Base-by-base conservation (phyloP, 1,140 invertebrate species). In the Procambarus virginalis region DNA sequence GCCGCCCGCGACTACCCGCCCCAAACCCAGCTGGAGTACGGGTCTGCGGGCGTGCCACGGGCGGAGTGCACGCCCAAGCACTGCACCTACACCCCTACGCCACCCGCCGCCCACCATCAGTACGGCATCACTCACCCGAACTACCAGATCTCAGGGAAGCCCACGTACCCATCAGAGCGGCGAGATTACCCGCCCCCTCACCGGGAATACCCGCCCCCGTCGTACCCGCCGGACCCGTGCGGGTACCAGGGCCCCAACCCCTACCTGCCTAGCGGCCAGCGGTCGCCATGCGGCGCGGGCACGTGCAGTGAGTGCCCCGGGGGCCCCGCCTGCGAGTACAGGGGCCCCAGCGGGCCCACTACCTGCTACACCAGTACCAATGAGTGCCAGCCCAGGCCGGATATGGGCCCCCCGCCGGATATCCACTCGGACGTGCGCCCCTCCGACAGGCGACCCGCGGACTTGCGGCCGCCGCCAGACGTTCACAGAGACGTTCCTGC, bases 1-100 rank as follows among this genome's bases (percentile, higher is more conserved):
- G 58, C 81, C 75, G 75, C 80, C 48, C 70, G 81, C 81, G 75
- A 78, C 81, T 77, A 89, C 88, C 82, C 81, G 73, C 75, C 81
- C 17, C 73, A 78, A 3, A 83, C 87, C 73, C 68, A 55, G 80
- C 73, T 84, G 81, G 81, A 79, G 48, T 83, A 84, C 73, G 73
- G 51, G 51, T 8, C 55, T 17, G 73, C 64, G 55, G 58, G 73
- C 75, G 58, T 77, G 76, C 58, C 34, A 9, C 73, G 75, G 55
- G 73, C 45, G n/a, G 88, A 89, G 73, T 89, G 88, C 58, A 89
- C 88, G 81, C 88, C 88, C 81, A 89, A 89, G 34, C 88, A 84
- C 75, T 89, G 88, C 76, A 84, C 84, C 76, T 22, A 17, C 34
- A 77, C 77, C 58, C 87, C 87, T 34, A n/a, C 81, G 17, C 34